Evolutionary conservation across 2,797 vertebrate genomes (phyloP), one percentile per base, ranked within the genome.

Genomic region (Threskiornis aethiopicus): DNA sequence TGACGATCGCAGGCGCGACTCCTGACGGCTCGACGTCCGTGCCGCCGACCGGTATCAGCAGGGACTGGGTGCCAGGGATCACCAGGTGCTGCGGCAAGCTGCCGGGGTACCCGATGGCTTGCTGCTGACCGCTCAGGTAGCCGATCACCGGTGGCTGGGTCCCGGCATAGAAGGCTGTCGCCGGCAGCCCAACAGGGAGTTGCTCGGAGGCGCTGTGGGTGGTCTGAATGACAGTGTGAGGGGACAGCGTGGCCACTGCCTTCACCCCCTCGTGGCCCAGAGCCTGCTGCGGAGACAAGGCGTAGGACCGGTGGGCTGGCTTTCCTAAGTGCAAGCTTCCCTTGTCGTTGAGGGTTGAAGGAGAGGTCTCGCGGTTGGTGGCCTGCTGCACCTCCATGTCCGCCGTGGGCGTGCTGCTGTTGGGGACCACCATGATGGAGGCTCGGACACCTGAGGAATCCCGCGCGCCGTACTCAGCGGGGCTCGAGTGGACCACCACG

Each of bases 171-270:
- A 99, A 99, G 92, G 98, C 98, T 1, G 98, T 97, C 39, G 99
- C 98, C 1, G 99, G 98, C 96, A 99, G 98, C 52, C 99, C 99
- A 25, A 99, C 98, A 0, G 99, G 99, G 83, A 99, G 98, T 5
- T 99, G 97, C 97, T 99, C 99, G 0, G 99, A 98, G 81, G 99
- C 98, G 61, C 98, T 99, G 97, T 99, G 99, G 64, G 99, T 99
- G 84, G 99, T 99, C 98, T 99, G 99, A 94, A 99, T 99, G 94
- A 99, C 99, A 2, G 99, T 99, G 95, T 99, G 99, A 24, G 99
- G 99, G 31, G 99, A 98, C 92, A 99, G 96, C 0, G 98, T 98
- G 94, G 98, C 96, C 52, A 99, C 97, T 4, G 98, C 98, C 98
- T 99, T 99, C 69, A 99, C 97, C 58, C 98, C 98, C 86, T 99